Conservation (phyloP, 37 sponge, comb jelly and placozoan species). For the Agelas oroides region DNA sequence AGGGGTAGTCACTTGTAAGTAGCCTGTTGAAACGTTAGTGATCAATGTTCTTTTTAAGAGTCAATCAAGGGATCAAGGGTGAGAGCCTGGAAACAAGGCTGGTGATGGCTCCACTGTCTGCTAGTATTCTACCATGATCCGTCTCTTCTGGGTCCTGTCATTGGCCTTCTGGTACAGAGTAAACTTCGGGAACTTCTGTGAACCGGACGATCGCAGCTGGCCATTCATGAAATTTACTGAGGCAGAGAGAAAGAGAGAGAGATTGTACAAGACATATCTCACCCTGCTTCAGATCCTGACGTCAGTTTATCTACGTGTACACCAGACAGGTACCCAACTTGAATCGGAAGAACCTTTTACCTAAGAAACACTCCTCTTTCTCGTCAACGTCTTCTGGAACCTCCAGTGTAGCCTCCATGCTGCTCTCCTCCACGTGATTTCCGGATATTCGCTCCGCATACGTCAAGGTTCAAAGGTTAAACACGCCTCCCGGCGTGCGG, state of each 20-base stretch:
- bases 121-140: slow-evolving; percentile 49
- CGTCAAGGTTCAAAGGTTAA: no score
- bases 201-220: slow-evolving; percentile 17
- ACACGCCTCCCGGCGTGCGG: no score
- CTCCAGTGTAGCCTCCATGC: neutral
- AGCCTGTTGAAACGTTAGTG: no score
- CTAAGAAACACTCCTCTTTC: slow-evolving; percentile 14
- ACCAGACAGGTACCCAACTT: neutral
- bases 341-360: neutral
- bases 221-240: slow-evolving; percentile 65
- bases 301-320: neutral
- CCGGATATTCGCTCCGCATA: slow-evolving; percentile 6
- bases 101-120: no score
- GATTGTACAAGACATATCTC: neutral
- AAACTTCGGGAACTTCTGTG: slow-evolving; percentile 11
- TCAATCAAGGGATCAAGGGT: no score
- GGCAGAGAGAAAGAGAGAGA: neutral
- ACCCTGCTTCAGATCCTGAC: neutral
- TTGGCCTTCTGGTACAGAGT: slow-evolving; percentile 51
- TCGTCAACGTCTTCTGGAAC: slow-evolving; percentile 56
- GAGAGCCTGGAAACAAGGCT: no score
- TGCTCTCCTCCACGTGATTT: slow-evolving; percentile 17
- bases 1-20: no score
- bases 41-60: no score
- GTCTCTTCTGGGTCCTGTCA: slow-evolving; percentile 24